Evolutionary conservation across 2,797 vertebrate genomes (phyloP), one percentile per base, ranked within the genome.

Genomic region (Chaetophractus vellerosus): DNA sequence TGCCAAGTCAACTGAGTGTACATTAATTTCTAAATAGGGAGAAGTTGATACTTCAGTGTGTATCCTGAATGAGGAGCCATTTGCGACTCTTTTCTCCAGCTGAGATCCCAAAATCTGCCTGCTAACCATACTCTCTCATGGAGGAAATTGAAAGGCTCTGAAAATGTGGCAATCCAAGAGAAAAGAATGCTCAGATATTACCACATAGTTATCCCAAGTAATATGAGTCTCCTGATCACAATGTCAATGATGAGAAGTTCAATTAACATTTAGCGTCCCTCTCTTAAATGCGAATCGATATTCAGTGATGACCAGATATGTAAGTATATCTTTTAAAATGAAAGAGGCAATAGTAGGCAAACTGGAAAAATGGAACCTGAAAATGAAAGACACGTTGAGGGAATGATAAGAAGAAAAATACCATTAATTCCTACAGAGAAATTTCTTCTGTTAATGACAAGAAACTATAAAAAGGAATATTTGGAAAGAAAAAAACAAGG

Each of bases 191-290:
- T 50, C 2, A 41, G n/a, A 63, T 48, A 71, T 15, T 71, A 3
- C 8, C 21, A 26, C 11, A 50, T 24, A 68, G 8, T 75, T 69
- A 61, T n/a, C 12, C 9, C 50, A 89, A 41, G 38, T 74, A 64
- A 72, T 33, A 61, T 81, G 12, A 24, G 2, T 12, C 31, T 61
- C 28, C 21, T 86, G 26, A 14, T 80, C 33, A 89, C 9, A 82
- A 14, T 38, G 11, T 75, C 16, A 57, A 6, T 36, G 19, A 85
- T 59, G 38, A 96, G 33, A 90, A 93, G 14, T 93, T 91, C 21
- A 55, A 0, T 69, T 26, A 84, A 26, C 7, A 16, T 79, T 87
- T 68, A 15, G 6, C 66, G 3, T 71, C 33, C 59, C 12, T 82
- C 18, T 66, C 16, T 80, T 85, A 83, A 79, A 45, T 52, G 6